Evolutionary conservation across 2,113 vertebrate genomes (phyloP).

Genomic region (Talpa occidentalis): DNA sequence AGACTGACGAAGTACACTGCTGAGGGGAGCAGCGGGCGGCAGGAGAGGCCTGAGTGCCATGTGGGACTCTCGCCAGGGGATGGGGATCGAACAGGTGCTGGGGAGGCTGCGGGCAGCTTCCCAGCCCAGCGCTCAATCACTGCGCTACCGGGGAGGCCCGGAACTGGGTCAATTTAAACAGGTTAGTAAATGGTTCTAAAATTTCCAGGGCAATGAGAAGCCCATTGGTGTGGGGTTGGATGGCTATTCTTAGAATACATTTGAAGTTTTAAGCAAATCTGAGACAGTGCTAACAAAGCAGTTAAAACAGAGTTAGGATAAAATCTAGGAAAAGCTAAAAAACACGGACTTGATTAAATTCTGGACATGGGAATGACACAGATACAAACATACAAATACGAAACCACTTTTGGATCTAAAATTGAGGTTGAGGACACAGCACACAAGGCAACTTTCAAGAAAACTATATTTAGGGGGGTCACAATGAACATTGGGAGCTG

Average conservation of each 20-base stretch:
- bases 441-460: neutral
- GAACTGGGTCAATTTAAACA: no score
- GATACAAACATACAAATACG: neutral
- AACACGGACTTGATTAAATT: neutral
- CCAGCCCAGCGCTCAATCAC: no score
- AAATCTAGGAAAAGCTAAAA: slow-evolving; percentile 15
- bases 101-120: no score
- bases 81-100: no score
- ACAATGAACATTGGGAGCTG: neutral
- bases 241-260: neutral
- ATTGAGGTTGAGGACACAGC: neutral
- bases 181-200: neutral
- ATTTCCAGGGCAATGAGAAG: slow-evolving; percentile 9
- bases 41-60: no score
- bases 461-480: neutral
- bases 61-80: no score
- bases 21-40: no score
- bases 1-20: no score
- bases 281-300: neutral
- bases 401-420: slow-evolving; percentile 2
- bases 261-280: neutral
- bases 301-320: neutral
- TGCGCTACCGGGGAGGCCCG: no score
- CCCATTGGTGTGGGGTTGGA: neutral
- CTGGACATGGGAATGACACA: neutral